Evolutionary conservation across 2,797 vertebrate genomes (phyloP), one percentile per base, ranked within the genome.

Genomic region (Zonotrichia albicollis): DNA sequence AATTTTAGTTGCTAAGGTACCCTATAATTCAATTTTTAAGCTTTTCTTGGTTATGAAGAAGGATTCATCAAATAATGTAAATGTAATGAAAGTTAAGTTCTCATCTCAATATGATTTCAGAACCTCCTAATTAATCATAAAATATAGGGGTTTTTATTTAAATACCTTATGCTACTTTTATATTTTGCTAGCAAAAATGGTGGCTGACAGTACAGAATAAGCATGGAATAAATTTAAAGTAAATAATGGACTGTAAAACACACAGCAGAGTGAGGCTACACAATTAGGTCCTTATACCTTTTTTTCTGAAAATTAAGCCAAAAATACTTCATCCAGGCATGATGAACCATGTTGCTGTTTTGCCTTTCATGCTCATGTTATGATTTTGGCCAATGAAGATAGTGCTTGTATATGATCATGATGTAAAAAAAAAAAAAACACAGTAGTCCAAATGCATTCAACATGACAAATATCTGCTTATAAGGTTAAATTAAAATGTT

Each of bases 1-100:
- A 45, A 14, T 46, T 90, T 64, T 55, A 86, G 12, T 38, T 55
- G 10, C n/a, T 87, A 58, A 43, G 10, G 12, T 76, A 62, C 6
- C 3, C 5, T 66, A 32, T 0, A 0, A 40, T 76, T n/a, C 3
- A 73, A 16, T 40, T 67, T 73, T 66, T 14, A 71, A 54, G 21
- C 1, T 79, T 55, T 62, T 80, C 25, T 72, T 68, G 1, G 3
- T 48, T 77, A 36, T 53, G 42, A 76, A 62, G 27, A 64, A 66
- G 5, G 8, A 11, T 73, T 76, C 46, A 23, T n/a, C 10, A 42
- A 54, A 84, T 20, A 0, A 46, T 76, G 77, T 30, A 58, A 86
- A 77, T 29, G 4, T 15, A 72, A 53, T 29, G 16, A 67, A 93
- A 94, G 67, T 45, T 0, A 71, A 22, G n/a, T 60, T 55, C 4